Conservation (phyloP, 2,113 vertebrate genomes). For the Solenodon paradoxus region DNA sequence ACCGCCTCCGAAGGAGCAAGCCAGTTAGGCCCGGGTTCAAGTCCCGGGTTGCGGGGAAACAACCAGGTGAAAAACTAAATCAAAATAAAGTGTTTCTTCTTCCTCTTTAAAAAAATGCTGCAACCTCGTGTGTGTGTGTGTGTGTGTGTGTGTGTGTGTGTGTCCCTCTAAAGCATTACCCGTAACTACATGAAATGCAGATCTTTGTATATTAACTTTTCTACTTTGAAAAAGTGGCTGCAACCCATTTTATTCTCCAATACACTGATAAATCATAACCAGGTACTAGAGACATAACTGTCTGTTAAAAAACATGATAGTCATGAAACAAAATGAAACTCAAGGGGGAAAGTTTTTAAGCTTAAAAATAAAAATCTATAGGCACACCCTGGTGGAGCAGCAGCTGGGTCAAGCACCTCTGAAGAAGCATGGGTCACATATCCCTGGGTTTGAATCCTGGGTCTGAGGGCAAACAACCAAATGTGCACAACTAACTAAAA, state of each 20-base stretch:
- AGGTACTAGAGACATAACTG: not conserved
- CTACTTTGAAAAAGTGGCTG: not conserved
- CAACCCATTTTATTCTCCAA: not conserved
- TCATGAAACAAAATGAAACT: not conserved
- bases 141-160: fast-evolving
- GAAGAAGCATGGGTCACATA: no score
- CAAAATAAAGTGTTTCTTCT: no score
- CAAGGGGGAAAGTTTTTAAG: not conserved
- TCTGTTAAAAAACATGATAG: not conserved
- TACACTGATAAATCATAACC: not conserved
- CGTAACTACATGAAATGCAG: not conserved
- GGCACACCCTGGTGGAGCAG: no score
- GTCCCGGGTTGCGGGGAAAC: no score
- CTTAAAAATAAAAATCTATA: constrained; percentile 22
- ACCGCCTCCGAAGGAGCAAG: no score
- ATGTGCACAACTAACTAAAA: no score
- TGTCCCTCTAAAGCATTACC: not conserved
- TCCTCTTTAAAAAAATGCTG: no score
- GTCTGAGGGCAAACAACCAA: no score
- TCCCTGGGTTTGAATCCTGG: no score
- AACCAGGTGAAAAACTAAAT: no score
- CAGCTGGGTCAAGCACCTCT: no score
- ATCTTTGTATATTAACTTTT: not conserved
- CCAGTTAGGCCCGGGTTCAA: no score
- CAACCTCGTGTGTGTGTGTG: not conserved